A percentile compares a stretch with the other conserved stretches of the same genome.
Conservation (phyloP, 2,888 invertebrate species). For the Parnassius smintheus region DNA sequence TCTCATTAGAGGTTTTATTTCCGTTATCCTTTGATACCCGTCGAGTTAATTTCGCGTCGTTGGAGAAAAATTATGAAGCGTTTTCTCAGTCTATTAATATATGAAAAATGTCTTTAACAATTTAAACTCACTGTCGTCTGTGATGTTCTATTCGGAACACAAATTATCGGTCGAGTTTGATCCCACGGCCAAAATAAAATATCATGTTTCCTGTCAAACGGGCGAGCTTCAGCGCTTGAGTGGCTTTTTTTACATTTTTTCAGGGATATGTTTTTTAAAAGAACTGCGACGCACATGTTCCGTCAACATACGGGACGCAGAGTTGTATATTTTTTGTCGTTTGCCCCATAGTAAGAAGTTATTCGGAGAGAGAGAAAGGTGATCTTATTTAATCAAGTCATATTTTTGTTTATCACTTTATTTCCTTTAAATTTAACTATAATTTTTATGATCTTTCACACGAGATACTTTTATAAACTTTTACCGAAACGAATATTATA, state of each 20-base stretch:
- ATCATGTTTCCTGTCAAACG: slow-evolving; percentile 80
- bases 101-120: slow-evolving; percentile 62
- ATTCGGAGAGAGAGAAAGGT: too few relatives aligned
- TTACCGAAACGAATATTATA: not conserved
- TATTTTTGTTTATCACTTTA: too few relatives aligned
- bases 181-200: slow-evolving; percentile 81
- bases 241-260: slow-evolving; percentile 66
- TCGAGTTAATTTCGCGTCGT: slow-evolving; percentile 41
- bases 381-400: too few relatives aligned
- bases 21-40: slow-evolving; percentile 44
- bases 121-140: slow-evolving; percentile 67
- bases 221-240: slow-evolving; percentile 72
- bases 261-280: slow-evolving; percentile 68
- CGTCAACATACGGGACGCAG: slow-evolving; percentile 65
- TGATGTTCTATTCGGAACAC: slow-evolving; percentile 73
- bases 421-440: too few relatives aligned
- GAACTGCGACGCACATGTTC: slow-evolving; percentile 77
- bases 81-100: slow-evolving; percentile 55
- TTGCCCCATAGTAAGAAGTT: slow-evolving; percentile 12
- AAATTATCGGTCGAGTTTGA: slow-evolving; percentile 79
- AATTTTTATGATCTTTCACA: not conserved
- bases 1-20: slow-evolving; percentile 22
- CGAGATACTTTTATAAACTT: not conserved
- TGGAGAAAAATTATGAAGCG: slow-evolving; percentile 47
- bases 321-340: slow-evolving; percentile 43